phyloP scores from a whole-genome alignment of 2,113 vertebrate genomes.

The Ammospiza nelsoni region DNA sequence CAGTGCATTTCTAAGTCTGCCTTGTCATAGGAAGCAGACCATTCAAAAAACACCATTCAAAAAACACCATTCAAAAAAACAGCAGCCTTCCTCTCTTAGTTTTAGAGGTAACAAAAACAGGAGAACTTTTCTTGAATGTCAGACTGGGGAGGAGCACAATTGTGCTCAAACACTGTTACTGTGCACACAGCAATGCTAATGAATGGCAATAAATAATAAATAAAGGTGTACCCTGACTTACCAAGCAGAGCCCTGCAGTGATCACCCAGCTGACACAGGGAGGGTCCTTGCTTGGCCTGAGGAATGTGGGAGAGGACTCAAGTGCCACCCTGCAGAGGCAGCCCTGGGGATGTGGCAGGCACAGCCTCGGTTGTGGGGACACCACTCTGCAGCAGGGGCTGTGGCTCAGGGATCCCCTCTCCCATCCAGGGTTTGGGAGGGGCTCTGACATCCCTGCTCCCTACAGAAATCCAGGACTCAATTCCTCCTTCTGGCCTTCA shows the following conservation, averaged over 20 bases:
- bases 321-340: not conserved
- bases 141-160: not conserved
- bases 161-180: not conserved
- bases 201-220: not conserved
- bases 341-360: not conserved
- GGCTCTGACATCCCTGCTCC: not conserved
- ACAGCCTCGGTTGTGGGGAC: not conserved
- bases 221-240: not conserved
- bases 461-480: not conserved
- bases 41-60: not conserved
- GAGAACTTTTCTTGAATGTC: not conserved
- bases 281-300: rapidly evolving
- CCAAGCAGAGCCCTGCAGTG: rapidly evolving
- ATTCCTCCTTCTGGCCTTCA: not conserved
- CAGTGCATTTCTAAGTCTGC: not conserved
- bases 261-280: rapidly evolving
- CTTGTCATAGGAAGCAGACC: not conserved
- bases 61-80: not conserved
- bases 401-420: rapidly evolving
- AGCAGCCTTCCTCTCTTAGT: not conserved
- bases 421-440: rapidly evolving
- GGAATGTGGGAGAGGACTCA: rapidly evolving
- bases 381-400: rapidly evolving
- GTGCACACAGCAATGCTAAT: not conserved
- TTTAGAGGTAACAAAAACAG: not conserved